Evolutionary conservation across 1,140 invertebrate species (phyloP), one percentile per base, ranked within the genome.

Genomic region (Drosophila littoralis): DNA sequence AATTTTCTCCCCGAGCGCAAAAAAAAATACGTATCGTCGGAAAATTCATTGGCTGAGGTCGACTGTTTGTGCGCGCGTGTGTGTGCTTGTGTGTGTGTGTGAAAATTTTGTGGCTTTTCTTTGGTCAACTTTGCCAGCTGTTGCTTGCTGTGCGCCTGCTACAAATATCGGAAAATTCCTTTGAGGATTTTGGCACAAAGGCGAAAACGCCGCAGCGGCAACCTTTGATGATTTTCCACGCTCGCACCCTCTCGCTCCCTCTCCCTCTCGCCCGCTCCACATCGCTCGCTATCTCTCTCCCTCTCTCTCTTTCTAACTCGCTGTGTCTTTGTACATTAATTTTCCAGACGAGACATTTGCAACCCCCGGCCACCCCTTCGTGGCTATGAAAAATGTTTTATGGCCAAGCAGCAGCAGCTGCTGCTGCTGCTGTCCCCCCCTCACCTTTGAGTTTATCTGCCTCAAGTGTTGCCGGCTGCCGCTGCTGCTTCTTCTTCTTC

Each of bases 81-180:
- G 50, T 40, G 50, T 57, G 51, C 64, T 36, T 51, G 66, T 45
- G 68, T 45, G 66, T 58, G 60, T 52, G 59, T 42, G 63, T 48
- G 36, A 28, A 28, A 28, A 63, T 78, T 79, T 79, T 60, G 61
- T 85, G 79, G 81, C 78, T 86, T 86, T 86, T 85, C 86, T 86
- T 28, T 82, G 83, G 79, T 88, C 79, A 86, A 86, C 72, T 86
- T 86, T 74, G 52, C 69, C 67, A 79, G 59, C 83, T 88, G 69
- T 22, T 45, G 72, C 17, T 64, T 79, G 65, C 90, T 91, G 90
- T 61, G 69, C 82, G 77, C 90, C 90, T 91, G 85, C 67, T 91
- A 91, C 72, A 70, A 90, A 88, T 88, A 91, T 86, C 90, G 90
- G 90, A 91, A 91, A 91, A 91, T 90, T 91, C 90, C 90, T 91